Evolutionary conservation across 2,797 vertebrate genomes (phyloP).

Genomic region (Oreortyx pictus): DNA sequence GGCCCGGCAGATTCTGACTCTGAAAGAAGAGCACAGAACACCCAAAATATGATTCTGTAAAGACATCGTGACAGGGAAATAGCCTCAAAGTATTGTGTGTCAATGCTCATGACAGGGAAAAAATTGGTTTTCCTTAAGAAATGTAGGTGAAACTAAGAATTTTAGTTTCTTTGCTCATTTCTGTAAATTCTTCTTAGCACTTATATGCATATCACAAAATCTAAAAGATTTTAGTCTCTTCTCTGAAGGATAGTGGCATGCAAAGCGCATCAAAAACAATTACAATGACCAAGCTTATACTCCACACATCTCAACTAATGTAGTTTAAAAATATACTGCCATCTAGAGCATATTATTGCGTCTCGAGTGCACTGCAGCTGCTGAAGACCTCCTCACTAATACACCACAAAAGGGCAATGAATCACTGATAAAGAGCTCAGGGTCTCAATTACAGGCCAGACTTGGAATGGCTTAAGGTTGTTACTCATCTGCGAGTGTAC

Average conservation of each 20-base stretch:
- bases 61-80: not conserved
- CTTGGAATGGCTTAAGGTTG: not conserved
- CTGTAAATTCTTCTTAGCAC: not conserved
- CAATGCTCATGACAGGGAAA: not conserved
- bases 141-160: not conserved
- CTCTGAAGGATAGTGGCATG: not conserved
- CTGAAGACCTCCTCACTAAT: not conserved
- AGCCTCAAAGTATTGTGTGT: not conserved
- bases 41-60: not conserved
- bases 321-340: constrained; percentile 50
- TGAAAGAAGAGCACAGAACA: not conserved
- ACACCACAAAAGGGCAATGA: not conserved
- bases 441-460: not conserved
- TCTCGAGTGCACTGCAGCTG: not conserved
- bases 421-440: constrained; percentile 4
- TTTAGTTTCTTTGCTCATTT: not conserved
- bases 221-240: not conserved
- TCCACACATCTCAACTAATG: not conserved
- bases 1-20: not conserved
- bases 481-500: accelerated
- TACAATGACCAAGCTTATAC: not conserved
- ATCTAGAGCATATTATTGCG: constrained; percentile 15
- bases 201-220: not conserved
- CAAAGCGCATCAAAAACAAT: not conserved
- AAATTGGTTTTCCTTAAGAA: not conserved